A percentile compares a stretch with the other conserved stretches of the same genome.
phyloP scores from a whole-genome alignment of 35 echinoderm and acorn worm species.

The Nesometra sesokonis region DNA sequence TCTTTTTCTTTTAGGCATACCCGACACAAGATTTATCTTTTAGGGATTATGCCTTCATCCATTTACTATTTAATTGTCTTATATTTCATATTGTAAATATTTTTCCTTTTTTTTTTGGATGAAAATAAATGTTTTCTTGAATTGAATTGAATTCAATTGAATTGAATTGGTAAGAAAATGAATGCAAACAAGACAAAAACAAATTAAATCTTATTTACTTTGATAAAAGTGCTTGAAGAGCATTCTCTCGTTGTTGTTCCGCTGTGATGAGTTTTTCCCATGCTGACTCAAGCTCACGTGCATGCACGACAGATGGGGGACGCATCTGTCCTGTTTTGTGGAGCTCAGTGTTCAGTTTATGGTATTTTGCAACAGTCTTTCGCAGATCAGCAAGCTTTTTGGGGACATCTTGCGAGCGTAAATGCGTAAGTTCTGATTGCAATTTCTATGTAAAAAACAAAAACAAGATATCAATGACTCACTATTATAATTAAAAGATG shows the following conservation, averaged over 20 bases:
- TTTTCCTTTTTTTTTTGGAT: too few relatives aligned
- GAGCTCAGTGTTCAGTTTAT: conserved; percentile 29
- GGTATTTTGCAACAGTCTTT: conserved; percentile 47
- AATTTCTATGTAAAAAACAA: conserved; percentile 31
- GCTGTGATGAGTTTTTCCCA: conserved; percentile 69
- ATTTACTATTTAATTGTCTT: too few relatives aligned
- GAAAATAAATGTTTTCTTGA: too few relatives aligned
- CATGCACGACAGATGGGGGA: conserved; percentile 70
- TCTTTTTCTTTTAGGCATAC: too few relatives aligned
- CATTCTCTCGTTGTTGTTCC: conserved; percentile 80
- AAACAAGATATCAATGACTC: background rate
- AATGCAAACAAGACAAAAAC: background rate
- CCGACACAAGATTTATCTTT: too few relatives aligned
- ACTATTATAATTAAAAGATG: too few relatives aligned
- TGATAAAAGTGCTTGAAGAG: conserved; percentile 37
- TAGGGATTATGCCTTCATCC: too few relatives aligned
- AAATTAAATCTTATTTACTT: background rate
- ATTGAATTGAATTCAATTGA: too few relatives aligned
- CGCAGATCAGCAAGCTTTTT: conserved; percentile 73
- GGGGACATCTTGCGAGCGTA: conserved; percentile 81
- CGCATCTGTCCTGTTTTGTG: conserved; percentile 56
- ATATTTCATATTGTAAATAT: too few relatives aligned
- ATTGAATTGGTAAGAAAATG: background rate
- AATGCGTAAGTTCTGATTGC: conserved; percentile 58
- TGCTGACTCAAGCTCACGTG: conserved; percentile 74